Conservation (phyloP, 2,113 vertebrate genomes). For the Channa maculata region DNA sequence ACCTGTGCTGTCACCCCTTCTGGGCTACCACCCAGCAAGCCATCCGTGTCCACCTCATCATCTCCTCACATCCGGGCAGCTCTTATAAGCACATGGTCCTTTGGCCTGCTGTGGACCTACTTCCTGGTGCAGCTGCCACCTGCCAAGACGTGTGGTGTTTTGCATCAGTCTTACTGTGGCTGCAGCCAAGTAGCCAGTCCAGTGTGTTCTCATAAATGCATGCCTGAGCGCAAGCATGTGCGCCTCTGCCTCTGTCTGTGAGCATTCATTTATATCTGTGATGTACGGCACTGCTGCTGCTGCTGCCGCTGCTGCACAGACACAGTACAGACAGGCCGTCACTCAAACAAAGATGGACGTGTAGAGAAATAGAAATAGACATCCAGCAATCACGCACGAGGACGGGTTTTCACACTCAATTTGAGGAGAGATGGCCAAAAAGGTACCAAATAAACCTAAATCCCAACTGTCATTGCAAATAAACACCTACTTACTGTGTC, state of each 20-base stretch:
- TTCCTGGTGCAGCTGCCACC: conserved; percentile 76
- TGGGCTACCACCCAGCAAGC: conserved; percentile 51
- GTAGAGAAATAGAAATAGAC: conserved; percentile 69
- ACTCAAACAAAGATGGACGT: conserved; percentile 71
- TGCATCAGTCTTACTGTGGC: conserved; percentile 65
- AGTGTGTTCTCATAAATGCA: conserved; percentile 16
- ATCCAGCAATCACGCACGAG: conserved; percentile 61
- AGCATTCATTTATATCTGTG: conserved; percentile 31
- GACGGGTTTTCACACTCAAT: conserved; percentile 71
- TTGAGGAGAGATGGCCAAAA: conserved; percentile 41
- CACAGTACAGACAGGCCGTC: conserved; percentile 28
- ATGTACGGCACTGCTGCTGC: not conserved
- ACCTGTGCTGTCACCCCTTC: conserved; percentile 41
- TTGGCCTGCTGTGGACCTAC: conserved; percentile 60
- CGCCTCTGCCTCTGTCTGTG: conserved; percentile 17
- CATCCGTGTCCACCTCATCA: conserved; percentile 61
- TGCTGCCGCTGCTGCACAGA: conserved; percentile 21
- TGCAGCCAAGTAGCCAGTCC: conserved; percentile 52
- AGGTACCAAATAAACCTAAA: conserved; percentile 53
- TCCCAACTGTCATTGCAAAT: conserved; percentile 10
- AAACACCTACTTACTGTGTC: conserved; percentile 3
- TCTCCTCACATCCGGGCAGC: conserved; percentile 46
- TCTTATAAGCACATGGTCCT: conserved; percentile 41
- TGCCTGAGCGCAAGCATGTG: conserved; percentile 9
- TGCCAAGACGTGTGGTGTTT: conserved; percentile 61